Conservation (phyloP, 2,797 vertebrate genomes). For the Amblyopsis hoosieri region DNA sequence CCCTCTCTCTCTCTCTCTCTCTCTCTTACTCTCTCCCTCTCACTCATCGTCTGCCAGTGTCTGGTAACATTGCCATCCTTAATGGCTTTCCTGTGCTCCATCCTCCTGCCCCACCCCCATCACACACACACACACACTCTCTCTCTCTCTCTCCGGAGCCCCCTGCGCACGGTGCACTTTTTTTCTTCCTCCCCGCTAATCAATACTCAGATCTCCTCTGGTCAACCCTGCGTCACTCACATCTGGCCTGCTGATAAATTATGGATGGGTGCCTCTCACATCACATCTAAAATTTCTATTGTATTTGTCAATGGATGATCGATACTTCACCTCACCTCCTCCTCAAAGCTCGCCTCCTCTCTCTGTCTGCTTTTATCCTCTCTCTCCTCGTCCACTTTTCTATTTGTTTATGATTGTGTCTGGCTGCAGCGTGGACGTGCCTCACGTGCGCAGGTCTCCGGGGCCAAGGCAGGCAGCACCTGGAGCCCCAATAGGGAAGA, state of each 20-base stretch:
- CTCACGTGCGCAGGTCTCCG: slow-evolving; percentile 42
- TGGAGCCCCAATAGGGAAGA: slow-evolving; percentile 14
- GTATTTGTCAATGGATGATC: slow-evolving; percentile 92
- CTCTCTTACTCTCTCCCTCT: slow-evolving; percentile 65
- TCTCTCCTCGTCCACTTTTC: slow-evolving; percentile 47
- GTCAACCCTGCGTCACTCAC: slow-evolving; percentile 89
- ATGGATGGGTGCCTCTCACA: slow-evolving; percentile 86
- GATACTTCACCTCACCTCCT: slow-evolving; percentile 85
- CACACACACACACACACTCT: slow-evolving; percentile 63
- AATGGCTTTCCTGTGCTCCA: slow-evolving; percentile 88
- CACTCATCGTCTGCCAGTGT: slow-evolving; percentile 78
- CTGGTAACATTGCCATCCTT: slow-evolving; percentile 89
- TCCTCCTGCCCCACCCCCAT: slow-evolving; percentile 32
- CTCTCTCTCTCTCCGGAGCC: slow-evolving; percentile 65
- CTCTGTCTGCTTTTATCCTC: slow-evolving; percentile 66
- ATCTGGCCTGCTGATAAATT: slow-evolving; percentile 90
- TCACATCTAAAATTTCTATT: slow-evolving; percentile 93
- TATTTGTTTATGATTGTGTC: slow-evolving; percentile 75
- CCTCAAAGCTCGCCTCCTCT: slow-evolving; percentile 76
- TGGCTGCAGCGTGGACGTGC: slow-evolving; percentile 47
- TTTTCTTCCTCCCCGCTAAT: slow-evolving; percentile 83
- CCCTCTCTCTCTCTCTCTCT: slow-evolving; percentile 57
- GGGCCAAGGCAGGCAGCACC: slow-evolving; percentile 38
- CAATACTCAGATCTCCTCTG: slow-evolving; percentile 86
- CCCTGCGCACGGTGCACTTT: slow-evolving; percentile 81